A percentile compares a stretch with the other conserved stretches of the same genome.
These are phyloP conservation scores for Acinonyx jubatus DNA, from an alignment of 2,113 vertebrate genomes.

Conservation along the genomic window DNA sequence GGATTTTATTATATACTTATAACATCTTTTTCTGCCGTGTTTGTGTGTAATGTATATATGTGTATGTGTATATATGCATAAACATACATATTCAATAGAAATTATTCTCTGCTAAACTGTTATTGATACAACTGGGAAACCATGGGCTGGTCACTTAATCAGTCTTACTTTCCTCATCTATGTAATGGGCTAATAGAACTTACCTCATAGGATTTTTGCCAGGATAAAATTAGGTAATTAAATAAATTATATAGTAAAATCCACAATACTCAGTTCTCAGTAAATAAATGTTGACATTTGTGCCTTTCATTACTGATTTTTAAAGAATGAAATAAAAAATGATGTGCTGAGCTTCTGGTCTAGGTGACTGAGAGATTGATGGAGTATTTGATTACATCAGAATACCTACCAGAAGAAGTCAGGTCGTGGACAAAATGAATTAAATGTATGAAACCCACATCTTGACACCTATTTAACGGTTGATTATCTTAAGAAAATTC, in stretches of 20 bases:
- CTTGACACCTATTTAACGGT: not conserved
- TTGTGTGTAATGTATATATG: not conserved
- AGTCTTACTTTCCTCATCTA: not conserved
- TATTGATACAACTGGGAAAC: not conserved
- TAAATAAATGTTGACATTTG: not conserved
- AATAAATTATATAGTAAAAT: not conserved
- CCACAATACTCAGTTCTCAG: not conserved
- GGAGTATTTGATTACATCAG: not conserved
- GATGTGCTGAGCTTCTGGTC: not conserved
- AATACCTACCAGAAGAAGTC: not conserved
- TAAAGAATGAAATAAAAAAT: not conserved
- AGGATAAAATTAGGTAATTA: conserved; percentile 1
- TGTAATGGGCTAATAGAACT: not conserved
- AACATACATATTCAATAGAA: not conserved
- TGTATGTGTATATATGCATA: not conserved
- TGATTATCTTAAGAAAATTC: not conserved
- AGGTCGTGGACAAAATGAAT: not conserved
- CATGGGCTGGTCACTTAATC: not conserved
- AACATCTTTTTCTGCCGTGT: not conserved
- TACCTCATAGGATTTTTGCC: not conserved
- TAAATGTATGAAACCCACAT: not conserved
- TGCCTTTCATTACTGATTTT: not conserved
- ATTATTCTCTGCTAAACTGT: not conserved
- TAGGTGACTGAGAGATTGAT: not conserved
- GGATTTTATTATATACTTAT: not conserved